Percentiles rank a stretch among this genome's conserved stretches.
These are phyloP conservation scores for Dasyprocta punctata DNA, from an alignment of 2,113 vertebrate genomes.

Conservation along the genomic window DNA sequence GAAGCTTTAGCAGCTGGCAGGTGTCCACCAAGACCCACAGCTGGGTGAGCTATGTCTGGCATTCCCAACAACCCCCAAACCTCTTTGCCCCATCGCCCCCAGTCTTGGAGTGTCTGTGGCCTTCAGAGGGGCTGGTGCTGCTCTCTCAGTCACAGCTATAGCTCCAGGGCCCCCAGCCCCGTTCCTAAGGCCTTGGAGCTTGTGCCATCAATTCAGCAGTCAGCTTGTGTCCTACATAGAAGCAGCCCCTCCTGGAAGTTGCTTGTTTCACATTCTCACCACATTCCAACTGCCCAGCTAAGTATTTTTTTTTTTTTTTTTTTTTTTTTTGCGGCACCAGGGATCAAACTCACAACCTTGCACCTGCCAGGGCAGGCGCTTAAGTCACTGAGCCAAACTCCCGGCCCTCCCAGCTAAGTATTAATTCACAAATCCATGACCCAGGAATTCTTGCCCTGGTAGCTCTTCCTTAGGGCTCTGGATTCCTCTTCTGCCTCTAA, in stretches of 20 bases:
- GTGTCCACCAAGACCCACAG: neutral
- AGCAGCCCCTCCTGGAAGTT: neutral
- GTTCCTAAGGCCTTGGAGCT: neutral
- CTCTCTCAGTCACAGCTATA: neutral
- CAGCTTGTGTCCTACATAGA: neutral
- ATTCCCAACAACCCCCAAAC: neutral
- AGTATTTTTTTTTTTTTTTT: no score
- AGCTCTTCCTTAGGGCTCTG: neutral
- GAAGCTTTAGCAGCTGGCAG: slow-evolving; percentile 14
- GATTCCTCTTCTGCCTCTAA: neutral
- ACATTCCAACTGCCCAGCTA: neutral
- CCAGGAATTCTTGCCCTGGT: neutral
- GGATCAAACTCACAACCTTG: no score
- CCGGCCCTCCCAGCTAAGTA: neutral
- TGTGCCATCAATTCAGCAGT: neutral
- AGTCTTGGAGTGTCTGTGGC: neutral
- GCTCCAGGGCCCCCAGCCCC: neutral
- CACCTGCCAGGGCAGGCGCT: no score
- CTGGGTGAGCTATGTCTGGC: neutral
- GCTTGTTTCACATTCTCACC: neutral
- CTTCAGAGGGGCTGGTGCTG: neutral
- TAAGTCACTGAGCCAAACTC: no score
- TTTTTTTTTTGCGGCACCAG: no score
- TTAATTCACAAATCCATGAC: neutral
- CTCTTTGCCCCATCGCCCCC: neutral